phyloP scores from a whole-genome alignment of 2,888 invertebrate species.

The Lepidocyrtoides sp. region DNA sequence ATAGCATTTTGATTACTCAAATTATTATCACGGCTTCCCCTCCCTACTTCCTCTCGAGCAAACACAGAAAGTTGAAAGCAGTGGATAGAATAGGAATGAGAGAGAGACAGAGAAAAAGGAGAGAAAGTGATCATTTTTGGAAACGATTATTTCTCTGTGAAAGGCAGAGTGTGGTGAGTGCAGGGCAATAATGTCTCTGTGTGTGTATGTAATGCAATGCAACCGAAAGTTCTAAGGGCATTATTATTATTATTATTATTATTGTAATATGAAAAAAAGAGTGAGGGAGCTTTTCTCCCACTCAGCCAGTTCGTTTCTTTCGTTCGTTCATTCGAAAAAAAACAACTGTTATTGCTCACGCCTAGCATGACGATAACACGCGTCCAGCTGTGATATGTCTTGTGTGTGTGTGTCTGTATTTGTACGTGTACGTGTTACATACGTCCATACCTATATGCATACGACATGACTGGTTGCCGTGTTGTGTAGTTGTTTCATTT shows the following conservation, averaged over 20 bases:
- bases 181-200: neutral
- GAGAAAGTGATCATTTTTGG: slow-evolving; percentile 77
- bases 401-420: neutral
- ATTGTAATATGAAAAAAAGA: slow-evolving; percentile 42
- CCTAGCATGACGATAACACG: slow-evolving; percentile 79
- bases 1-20: slow-evolving; percentile 79
- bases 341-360: slow-evolving; percentile 79
- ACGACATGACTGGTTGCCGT: slow-evolving; percentile 26
- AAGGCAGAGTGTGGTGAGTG: slow-evolving; percentile 37
- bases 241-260: slow-evolving; percentile 52
- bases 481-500: neutral
- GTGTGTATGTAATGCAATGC: slow-evolving; percentile 4
- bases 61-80: slow-evolving; percentile 33
- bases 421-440: too few species aligned
- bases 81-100: slow-evolving; percentile 15
- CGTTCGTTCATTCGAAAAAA: slow-evolving; percentile 26
- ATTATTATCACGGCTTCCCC: slow-evolving; percentile 76
- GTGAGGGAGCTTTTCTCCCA: neutral
- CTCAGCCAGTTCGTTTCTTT: slow-evolving; percentile 1
- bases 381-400: slow-evolving; percentile 76
- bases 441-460: too few species aligned
- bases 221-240: slow-evolving; percentile 57
- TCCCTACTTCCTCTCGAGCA: slow-evolving; percentile 56
- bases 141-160: slow-evolving; percentile 77
- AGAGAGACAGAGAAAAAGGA: slow-evolving; percentile 19